Base-by-base conservation (phyloP, 2,797 vertebrate species). In the Intellagama lesueurii region DNA sequence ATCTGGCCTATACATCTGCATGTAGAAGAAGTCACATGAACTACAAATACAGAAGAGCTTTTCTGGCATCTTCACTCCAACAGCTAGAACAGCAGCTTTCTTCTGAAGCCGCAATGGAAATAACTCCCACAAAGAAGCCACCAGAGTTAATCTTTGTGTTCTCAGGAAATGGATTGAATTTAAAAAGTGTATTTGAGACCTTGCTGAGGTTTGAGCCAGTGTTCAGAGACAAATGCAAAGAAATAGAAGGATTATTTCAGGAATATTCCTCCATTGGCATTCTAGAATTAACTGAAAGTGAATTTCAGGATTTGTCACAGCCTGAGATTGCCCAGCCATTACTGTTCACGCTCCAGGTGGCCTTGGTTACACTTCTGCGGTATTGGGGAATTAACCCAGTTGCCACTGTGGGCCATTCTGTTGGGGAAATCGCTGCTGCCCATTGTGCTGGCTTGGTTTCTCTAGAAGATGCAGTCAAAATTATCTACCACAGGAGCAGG, bases 351-450 rank as follows among this genome's bases (percentile, higher is more conserved):
- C 90, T 98, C 89, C 98, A 99, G 92, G 97, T 98, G 85, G 97
- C 97, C 52, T 95, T 98, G 81, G 94, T 93, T 68, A 91, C 96
- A 78, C 97, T 98, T 66, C 91, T 98, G 64, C 97, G 94, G 78
- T 92, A 97, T 87, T 98, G 98, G 98, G 98, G 98, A 14, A 85
- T 99, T 72, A 96, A 96, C 87, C 97, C 98, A 0, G 91, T 96
- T 1, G 93, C 95, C 4, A 91, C 96, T 81, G 92, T 98, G 26
- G 98, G 98, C 64, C 97, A 97, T 89, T 99, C 98, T 0, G 94
- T 98, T 8, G 98, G 98, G 5, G 98, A 99, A 93, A 96, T 98
- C 22, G 97, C 98, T 82, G 98, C 98, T 0, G 98, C 98, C 14
- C 97, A 98, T 91, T 97, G 97, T 93, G 98, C 98, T 76, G 98